Evolutionary conservation across 2,888 invertebrate genomes (phyloP).

Genomic region (Drosophila macrospina): DNA sequence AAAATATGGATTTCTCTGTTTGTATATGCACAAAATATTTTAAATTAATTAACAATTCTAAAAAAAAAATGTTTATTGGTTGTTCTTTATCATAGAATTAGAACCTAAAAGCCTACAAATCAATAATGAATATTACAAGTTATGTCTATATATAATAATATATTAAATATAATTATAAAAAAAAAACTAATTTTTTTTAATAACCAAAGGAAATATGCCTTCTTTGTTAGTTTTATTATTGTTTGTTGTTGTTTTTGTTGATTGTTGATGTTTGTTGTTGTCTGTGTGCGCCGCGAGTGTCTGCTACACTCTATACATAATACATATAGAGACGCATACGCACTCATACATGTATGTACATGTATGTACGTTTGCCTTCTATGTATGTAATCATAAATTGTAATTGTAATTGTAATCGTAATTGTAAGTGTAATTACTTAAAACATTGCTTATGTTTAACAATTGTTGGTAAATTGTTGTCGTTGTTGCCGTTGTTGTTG

Average conservation of each 20-base stretch:
- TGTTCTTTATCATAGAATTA: constrained; percentile 30
- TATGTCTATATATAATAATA: constrained; percentile 35
- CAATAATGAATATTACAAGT: constrained; percentile 49
- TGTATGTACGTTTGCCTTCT: constrained; percentile 31
- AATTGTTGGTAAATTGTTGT: constrained; percentile 53
- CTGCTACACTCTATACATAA: constrained; percentile 13
- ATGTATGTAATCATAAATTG: constrained; percentile 25
- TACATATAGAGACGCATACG: constrained; percentile 27
- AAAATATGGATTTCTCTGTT: constrained; percentile 44
- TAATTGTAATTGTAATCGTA: constrained; percentile 15
- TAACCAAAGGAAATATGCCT: constrained; percentile 56
- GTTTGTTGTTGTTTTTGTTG: constrained; percentile 9
- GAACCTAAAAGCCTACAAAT: constrained; percentile 44
- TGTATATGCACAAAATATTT: constrained; percentile 34
- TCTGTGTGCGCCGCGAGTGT: constrained; percentile 7
- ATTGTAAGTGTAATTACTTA: constrained; percentile 47
- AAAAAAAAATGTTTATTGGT: constrained; percentile 39
- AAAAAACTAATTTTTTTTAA: constrained; percentile 28
- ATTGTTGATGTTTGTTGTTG: constrained; percentile 10
- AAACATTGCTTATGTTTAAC: constrained; percentile 68
- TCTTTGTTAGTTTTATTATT: constrained; percentile 26
- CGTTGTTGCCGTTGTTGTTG: constrained; percentile 35
- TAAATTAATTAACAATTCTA: constrained; percentile 76
- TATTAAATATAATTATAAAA: constrained; percentile 24
- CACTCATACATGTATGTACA: constrained; percentile 23